Evolutionary conservation across 2,113 vertebrate genomes (phyloP), one percentile per base, ranked within the genome.

Genomic region (Trematocara macrostoma): DNA sequence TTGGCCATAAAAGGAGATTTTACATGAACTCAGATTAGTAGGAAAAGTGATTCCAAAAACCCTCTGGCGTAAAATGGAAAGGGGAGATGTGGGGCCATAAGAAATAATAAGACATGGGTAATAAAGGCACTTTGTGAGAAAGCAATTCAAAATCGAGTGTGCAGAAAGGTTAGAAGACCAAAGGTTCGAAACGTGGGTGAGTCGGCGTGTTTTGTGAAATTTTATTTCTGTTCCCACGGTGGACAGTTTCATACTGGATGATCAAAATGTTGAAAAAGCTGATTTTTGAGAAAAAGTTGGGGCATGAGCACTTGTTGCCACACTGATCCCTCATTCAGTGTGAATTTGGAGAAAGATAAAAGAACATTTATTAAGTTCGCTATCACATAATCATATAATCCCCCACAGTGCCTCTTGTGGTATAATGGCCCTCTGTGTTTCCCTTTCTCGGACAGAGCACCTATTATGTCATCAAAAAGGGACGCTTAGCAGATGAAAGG

Each of bases 401-500:
- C 87, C 92, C 81, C 79, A 56, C 91, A 85, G 82, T 86, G 56
- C 56, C 35, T 89, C 79, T 89, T 71, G 74, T 42, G 52, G 74
- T 74, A 94, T 89, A 92, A 93, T 83, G 71, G 87, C 57, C 42
- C 82, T 85, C 59, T 87, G 83, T 90, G 89, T 86, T 80, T 81
- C 45, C 4, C 76, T 89, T 71, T 61, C 82, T 79, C 14, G 61
- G 90, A 94, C 92, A 91, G 82, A 86, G 87, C 84, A 31, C 67
- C 91, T 91, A 91, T 95, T 94, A 93, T 95, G 89, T 93, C 95
- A 94, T 94, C 93, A 92, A 87, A 94, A 92, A 59, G 84, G 89
- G 89, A 91, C 88, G 26, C 95, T 94, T 92, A 95, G 84, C 78
- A 86, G 86, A 89, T 76, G 81, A 80, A 91, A 89, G 49, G 56